Evolutionary conservation across 2,113 vertebrate genomes (phyloP).

Genomic region (Neolamprologus kungweensis): DNA sequence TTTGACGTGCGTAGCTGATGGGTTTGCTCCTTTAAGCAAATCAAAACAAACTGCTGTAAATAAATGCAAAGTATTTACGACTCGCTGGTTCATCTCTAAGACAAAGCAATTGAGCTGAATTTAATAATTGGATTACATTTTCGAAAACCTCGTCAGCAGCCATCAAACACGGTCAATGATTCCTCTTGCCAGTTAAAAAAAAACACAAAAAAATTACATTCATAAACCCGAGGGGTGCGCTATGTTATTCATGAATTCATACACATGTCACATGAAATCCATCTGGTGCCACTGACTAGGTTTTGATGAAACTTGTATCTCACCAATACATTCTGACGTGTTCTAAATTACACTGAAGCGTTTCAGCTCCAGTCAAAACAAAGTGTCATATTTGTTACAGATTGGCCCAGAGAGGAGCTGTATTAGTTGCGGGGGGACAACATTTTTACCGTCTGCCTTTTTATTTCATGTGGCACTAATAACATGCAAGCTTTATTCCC

Average conservation of each 20-base stretch:
- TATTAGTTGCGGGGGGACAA: neutral
- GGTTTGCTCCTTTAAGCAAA: neutral
- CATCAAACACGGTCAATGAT: neutral
- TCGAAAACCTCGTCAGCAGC: neutral
- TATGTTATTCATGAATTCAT: constrained; percentile 42
- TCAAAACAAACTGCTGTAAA: neutral
- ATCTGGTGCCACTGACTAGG: neutral
- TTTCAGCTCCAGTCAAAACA: constrained; percentile 29
- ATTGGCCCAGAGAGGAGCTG: neutral
- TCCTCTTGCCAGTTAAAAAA: neutral
- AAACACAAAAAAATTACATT: neutral
- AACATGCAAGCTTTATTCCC: neutral
- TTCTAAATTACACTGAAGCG: neutral
- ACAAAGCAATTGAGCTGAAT: neutral
- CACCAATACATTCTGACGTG: neutral
- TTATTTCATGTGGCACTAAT: constrained; percentile 5
- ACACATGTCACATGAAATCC: constrained; percentile 25
- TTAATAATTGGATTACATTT: neutral
- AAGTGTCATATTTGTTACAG: neutral
- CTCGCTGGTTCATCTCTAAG: neutral
- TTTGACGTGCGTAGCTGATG: neutral
- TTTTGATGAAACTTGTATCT: constrained; percentile 11
- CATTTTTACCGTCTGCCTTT: neutral
- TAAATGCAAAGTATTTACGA: neutral
- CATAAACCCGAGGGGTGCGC: neutral